Conservation (phyloP, 2,113 vertebrate genomes). For the Lagopus leucura region DNA sequence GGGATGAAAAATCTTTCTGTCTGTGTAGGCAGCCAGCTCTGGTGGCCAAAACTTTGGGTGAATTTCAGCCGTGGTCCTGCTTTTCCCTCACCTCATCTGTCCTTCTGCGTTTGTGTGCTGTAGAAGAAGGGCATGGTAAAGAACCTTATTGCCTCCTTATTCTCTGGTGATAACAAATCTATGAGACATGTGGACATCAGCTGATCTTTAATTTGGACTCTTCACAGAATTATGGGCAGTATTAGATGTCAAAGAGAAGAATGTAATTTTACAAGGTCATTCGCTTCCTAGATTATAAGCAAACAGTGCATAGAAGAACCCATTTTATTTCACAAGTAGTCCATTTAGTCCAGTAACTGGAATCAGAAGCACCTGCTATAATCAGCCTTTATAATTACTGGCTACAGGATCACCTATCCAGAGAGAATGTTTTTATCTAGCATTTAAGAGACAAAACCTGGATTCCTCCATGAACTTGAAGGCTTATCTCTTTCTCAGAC, state of each 20-base stretch:
- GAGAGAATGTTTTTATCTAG: background rate
- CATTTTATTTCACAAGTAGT: background rate
- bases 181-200: background rate
- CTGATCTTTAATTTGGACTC: background rate
- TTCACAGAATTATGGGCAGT: background rate
- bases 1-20: conserved; percentile 25
- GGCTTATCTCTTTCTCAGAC: background rate
- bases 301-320: background rate
- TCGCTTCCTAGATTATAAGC: background rate
- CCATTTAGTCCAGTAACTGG: background rate
- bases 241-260: background rate
- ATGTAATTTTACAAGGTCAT: background rate
- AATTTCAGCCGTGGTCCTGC: background rate
- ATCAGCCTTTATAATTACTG: background rate
- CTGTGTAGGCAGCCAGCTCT: background rate
- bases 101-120: background rate
- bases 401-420: background rate
- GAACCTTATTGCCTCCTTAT: background rate
- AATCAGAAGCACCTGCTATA: background rate
- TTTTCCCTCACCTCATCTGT: background rate
- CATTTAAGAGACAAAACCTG: background rate
- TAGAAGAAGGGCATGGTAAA: background rate
- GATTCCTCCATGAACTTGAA: background rate
- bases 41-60: background rate
- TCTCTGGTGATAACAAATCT: background rate